Conservation (phyloP, 2,888 invertebrate genomes). For the Drosophila mimetica region DNA sequence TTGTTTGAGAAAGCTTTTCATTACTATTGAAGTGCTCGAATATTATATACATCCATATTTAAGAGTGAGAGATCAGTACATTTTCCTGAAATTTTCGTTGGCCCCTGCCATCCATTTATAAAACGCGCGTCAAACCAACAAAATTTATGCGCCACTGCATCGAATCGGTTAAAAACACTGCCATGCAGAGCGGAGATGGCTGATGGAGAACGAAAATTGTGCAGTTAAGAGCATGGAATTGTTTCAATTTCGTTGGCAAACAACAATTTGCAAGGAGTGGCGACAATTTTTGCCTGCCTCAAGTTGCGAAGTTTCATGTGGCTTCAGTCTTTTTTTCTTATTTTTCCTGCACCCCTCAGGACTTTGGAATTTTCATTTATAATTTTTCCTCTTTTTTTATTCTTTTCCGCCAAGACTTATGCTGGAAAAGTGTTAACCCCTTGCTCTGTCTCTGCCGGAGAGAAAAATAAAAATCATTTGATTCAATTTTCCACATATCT, state of each 20-base stretch:
- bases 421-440: conserved; percentile 43
- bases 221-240: conserved; percentile 49
- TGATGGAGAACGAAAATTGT: conserved; percentile 2
- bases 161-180: conserved; percentile 22
- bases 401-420: conserved; percentile 49
- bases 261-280: conserved; percentile 67
- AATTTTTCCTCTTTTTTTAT: conserved; percentile 49
- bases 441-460: conserved; percentile 24
- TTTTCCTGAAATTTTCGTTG: background rate
- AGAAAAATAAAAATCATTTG: conserved; percentile 61
- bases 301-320: conserved; percentile 18
- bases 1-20: too few relatives aligned
- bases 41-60: conserved; percentile 26
- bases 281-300: conserved; percentile 58
- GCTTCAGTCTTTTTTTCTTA: background rate
- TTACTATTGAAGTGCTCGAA: background rate
- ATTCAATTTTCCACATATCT: conserved; percentile 69
- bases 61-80: background rate
- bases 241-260: conserved; percentile 70
- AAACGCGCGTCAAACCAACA: conserved; percentile 52
- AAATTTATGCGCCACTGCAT: conserved; percentile 67
- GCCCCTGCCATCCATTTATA: conserved; percentile 1
- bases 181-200: conserved; percentile 5
- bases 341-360: conserved; percentile 7
- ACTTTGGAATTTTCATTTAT: conserved; percentile 74